These are phyloP conservation scores for Spea multiplicata DNA, from an alignment of 2,113 vertebrate genomes.

Conservation along the genomic window DNA sequence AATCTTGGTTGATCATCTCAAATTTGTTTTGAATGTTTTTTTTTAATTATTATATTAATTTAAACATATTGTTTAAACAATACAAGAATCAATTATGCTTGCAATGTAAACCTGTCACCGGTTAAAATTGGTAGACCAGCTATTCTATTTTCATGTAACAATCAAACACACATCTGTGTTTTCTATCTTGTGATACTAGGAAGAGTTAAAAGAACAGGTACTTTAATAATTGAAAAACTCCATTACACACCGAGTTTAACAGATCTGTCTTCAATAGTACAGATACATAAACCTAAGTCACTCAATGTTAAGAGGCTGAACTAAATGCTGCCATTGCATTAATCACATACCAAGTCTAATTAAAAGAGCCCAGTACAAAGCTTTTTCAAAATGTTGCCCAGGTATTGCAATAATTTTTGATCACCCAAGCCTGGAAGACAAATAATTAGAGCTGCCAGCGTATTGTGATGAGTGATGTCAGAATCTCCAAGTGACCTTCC, in stretches of 20 bases:
- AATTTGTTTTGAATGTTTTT: no score
- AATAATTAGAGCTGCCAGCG: conserved; percentile 99
- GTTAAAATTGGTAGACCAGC: no score
- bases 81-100: no score
- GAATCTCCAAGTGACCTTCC: conserved; percentile 99
- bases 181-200: background rate
- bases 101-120: no score
- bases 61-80: no score
- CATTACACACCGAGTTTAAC: conserved; percentile 67
- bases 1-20: no score
- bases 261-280: conserved; percentile 85
- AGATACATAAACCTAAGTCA: conserved; percentile 94
- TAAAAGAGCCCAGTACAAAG: conserved; percentile 99
- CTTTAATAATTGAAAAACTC: conserved; percentile 56
- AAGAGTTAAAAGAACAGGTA: conserved; percentile 50
- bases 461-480: conserved; percentile 99
- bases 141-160: background rate
- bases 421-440: conserved; percentile 99
- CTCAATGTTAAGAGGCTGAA: conserved; percentile 96
- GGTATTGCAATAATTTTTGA: conserved; percentile 99
- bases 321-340: conserved; percentile 94
- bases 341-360: conserved; percentile 99
- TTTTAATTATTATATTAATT: no score
- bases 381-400: conserved; percentile 99
- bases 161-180: background rate